A percentile compares a stretch with the other conserved stretches of the same genome.
phyloP scores from a whole-genome alignment of 2,888 invertebrate species.

The Neocrepidodera transversa region DNA sequence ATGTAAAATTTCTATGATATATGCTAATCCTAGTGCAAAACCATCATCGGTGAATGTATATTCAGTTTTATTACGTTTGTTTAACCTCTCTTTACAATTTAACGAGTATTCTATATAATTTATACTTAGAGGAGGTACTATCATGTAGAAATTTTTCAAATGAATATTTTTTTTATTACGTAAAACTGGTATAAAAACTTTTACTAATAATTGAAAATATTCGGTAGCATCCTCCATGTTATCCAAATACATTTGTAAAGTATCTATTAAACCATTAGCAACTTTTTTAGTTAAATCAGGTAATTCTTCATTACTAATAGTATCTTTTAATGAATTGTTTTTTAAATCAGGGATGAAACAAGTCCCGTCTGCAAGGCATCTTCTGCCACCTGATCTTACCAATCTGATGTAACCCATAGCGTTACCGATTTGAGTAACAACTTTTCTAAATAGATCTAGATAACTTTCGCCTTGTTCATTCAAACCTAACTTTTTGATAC shows the following conservation, averaged over 20 bases:
- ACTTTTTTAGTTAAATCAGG: conserved; percentile 69
- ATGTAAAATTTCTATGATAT: conserved; percentile 87
- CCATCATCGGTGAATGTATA: conserved; percentile 98
- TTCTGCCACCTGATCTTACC: conserved; percentile 91
- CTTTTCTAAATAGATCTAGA: conserved; percentile 89
- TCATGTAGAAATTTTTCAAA: conserved; percentile 89
- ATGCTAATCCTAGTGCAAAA: conserved; percentile 93
- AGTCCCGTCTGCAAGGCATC: conserved; percentile 90
- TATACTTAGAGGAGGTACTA: conserved; percentile 91
- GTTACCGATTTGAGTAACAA: conserved; percentile 93
- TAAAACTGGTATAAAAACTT: conserved; percentile 91
- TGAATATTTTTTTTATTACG: conserved; percentile 86
- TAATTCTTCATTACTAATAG: conserved; percentile 67
- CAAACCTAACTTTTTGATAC: conserved; percentile 85
- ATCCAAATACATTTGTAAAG: conserved; percentile 77
- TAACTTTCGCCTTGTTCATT: conserved; percentile 85
- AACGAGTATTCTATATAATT: conserved; percentile 95
- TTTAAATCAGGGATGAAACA: conserved; percentile 84
- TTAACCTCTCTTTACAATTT: conserved; percentile 89
- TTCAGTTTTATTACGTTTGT: conserved; percentile 85
- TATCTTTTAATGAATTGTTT: conserved; percentile 65
- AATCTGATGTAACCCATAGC: conserved; percentile 95
- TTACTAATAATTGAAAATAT: conserved; percentile 81
- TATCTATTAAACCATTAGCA: conserved; percentile 77
- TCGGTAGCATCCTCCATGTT: conserved; percentile 90